These are phyloP conservation scores for Gallinago undulata DNA, from an alignment of 2,113 vertebrate genomes.

Conservation along the genomic window DNA sequence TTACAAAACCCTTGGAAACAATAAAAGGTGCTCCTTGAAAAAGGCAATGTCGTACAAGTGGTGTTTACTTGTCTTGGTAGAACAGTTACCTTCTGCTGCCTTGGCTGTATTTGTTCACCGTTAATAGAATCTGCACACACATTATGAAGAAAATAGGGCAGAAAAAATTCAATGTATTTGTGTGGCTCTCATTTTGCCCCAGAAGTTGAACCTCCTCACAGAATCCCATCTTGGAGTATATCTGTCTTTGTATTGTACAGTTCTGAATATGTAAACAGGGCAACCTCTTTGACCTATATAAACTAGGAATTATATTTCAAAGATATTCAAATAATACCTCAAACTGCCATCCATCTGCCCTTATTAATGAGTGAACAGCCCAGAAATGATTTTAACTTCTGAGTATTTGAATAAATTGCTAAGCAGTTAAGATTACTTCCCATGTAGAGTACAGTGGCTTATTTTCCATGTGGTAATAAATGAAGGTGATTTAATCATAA, in stretches of 20 bases:
- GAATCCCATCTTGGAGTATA: not conserved
- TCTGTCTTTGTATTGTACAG: not conserved
- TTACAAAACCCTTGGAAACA: not conserved
- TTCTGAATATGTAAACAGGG: conserved; percentile 2
- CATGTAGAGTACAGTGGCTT: conserved; percentile 4
- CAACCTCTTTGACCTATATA: not conserved
- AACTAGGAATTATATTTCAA: conserved; percentile 32
- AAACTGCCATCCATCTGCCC: conserved; percentile 12
- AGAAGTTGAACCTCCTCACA: not conserved
- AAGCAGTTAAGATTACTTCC: conserved; percentile 43
- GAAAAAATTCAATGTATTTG: not conserved
- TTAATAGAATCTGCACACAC: not conserved
- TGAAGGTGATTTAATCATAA: conserved; percentile 59
- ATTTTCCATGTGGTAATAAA: conserved; percentile 56
- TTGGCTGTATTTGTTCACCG: not conserved
- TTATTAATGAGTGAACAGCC: conserved; percentile 46
- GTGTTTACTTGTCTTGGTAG: not conserved
- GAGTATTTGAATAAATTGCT: conserved; percentile 51
- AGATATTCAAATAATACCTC: conserved; percentile 15
- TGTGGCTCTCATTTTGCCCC: not conserved
- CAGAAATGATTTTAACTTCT: conserved; percentile 36
- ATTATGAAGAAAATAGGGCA: not conserved
- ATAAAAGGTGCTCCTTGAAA: not conserved
- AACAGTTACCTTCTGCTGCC: not conserved
- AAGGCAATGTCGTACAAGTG: not conserved